Base-by-base conservation (phyloP, 2,113 vertebrate species). In the Ciconia maguari region DNA sequence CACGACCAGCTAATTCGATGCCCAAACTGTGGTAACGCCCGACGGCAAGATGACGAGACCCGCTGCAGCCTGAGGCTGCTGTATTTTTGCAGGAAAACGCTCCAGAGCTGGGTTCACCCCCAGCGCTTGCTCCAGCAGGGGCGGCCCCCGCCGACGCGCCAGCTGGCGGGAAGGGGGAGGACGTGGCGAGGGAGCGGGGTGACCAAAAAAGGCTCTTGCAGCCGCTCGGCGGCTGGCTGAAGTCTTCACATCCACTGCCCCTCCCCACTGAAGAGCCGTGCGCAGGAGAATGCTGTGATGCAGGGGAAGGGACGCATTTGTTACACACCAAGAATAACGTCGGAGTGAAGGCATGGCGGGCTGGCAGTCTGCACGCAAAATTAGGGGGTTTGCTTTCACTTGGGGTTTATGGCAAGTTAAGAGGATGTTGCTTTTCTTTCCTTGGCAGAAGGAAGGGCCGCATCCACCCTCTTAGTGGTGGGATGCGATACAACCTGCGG, bases 301-400 rank as follows among this genome's bases (percentile, higher is more conserved):
- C 29, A 24, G 46, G 46, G 41, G 16, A 64, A 41, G 26, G 52
- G 54, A 29, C 0, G 1, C 29, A 1, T 68, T 27, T 16, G 38
- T 21, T 26, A 22, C 25, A 14, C 4, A 1, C 25, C 54, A 68
- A 27, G 76, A 49, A 21, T 7, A 65, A 46, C 0, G 5, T 2
- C 1, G 2, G 44, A 14, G n/a, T 0, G 2, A 27, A 36, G 57
- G 83, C 27, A 24, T 6, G 4, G 42, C 1, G 0, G 42, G 49
- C 26, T 42, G 48, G 55, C 55, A 77, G 48, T 64, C 18, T n/a
- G 72, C 81, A 51, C 5, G 10, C 26, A 46, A 51, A 44, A 46
- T 26, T 4, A 38, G 24, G 24, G 20, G 14, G 4, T 65, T 21
- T 51, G 32, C 42, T 78, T 49, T 55, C 36, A 12, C 25, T 57